phyloP scores from a whole-genome alignment of 2,797 vertebrate species.

The Poecilia wingei region DNA sequence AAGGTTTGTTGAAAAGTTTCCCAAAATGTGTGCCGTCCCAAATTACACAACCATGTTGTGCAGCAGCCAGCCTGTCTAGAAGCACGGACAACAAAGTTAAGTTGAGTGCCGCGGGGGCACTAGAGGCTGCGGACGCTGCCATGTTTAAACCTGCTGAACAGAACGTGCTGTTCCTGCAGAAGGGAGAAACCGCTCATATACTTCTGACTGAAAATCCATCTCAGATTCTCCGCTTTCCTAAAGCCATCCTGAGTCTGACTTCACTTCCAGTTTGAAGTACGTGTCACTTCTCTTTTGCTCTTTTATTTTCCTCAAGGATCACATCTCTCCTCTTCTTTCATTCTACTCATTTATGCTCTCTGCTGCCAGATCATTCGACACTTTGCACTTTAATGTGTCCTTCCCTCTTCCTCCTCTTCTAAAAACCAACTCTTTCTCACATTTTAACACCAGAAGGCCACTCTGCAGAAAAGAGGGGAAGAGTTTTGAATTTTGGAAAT shows the following conservation, averaged over 20 bases:
- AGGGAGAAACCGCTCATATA: slow-evolving; percentile 12
- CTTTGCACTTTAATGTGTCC: slow-evolving; percentile 21
- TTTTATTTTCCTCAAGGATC: slow-evolving; percentile 18
- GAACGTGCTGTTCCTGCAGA: slow-evolving; percentile 31
- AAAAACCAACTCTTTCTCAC: slow-evolving; percentile 21
- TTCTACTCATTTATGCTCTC: slow-evolving; percentile 12
- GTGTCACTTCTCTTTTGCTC: slow-evolving; percentile 26
- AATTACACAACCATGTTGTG: neutral
- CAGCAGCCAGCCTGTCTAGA: slow-evolving; percentile 10
- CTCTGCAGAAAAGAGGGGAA: slow-evolving; percentile 18
- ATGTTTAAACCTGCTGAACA: slow-evolving; percentile 53
- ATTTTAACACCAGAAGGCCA: slow-evolving; percentile 3
- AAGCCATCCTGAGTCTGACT: slow-evolving; percentile 9
- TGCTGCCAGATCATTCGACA: slow-evolving; percentile 18
- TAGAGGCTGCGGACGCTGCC: slow-evolving; percentile 31
- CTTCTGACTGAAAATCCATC: slow-evolving; percentile 33
- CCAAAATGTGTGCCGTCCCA: neutral
- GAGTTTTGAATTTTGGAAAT: slow-evolving; percentile 40
- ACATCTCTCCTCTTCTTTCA: slow-evolving; percentile 13
- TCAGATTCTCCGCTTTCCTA: neutral
- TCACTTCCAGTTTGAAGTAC: slow-evolving; percentile 10
- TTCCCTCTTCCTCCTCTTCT: slow-evolving; percentile 9
- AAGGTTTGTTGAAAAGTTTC: slow-evolving; percentile 15
- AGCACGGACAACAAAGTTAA: slow-evolving; percentile 33
- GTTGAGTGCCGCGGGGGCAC: slow-evolving; percentile 19